Evolutionary conservation across 2,113 vertebrate genomes (phyloP).

Genomic region (Apodemus speciosus): DNA sequence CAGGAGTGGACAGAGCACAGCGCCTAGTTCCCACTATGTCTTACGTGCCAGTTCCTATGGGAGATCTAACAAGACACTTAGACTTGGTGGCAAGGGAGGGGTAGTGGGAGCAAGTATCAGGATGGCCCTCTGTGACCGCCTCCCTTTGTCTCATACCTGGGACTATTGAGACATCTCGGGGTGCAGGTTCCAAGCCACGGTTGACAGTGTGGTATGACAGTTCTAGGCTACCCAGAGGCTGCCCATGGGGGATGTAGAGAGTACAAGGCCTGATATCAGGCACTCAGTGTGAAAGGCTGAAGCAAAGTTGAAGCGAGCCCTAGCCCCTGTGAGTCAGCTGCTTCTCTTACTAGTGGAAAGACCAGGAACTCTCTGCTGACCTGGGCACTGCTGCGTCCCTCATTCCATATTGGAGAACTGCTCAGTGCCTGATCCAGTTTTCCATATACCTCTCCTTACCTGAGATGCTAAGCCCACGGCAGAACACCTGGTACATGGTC

Average conservation of each 20-base stretch:
- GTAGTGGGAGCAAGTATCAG: not conserved
- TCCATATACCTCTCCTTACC: constrained; percentile 83
- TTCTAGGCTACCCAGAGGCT: not conserved
- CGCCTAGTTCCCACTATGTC: not conserved
- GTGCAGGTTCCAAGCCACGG: not conserved
- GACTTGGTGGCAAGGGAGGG: not conserved
- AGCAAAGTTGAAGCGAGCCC: not conserved
- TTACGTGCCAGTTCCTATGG: not conserved
- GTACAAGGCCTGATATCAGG: not conserved
- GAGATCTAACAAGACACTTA: not conserved
- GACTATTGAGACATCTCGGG: not conserved
- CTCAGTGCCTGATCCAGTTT: not conserved
- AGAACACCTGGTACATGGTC: constrained; percentile 98
- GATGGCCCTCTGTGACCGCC: not conserved
- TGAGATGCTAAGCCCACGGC: constrained; percentile 94
- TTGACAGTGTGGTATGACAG: not conserved
- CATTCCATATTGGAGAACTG: not conserved
- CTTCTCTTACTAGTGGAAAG: not conserved
- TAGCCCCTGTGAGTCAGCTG: not conserved
- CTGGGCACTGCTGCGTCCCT: not conserved
- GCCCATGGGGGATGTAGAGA: not conserved
- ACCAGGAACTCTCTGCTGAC: not conserved
- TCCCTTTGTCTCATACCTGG: not conserved
- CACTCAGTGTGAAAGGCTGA: not conserved
- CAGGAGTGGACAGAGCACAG: not conserved